Percentiles rank a stretch among this genome's conserved stretches.
phyloP scores from a whole-genome alignment of 2,888 invertebrate genomes.

The Callyntrura guangdongensis region DNA sequence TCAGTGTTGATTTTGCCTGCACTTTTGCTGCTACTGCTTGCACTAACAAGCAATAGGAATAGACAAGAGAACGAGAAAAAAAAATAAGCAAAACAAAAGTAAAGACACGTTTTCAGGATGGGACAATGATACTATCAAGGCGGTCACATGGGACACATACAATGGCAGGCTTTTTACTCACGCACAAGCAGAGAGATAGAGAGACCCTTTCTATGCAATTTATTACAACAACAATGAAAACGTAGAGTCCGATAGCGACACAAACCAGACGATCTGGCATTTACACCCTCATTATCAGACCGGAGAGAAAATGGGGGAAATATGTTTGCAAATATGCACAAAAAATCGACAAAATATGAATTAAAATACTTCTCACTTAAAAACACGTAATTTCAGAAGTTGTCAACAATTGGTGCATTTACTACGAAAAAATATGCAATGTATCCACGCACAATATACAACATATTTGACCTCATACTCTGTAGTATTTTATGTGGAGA shows the following conservation, averaged over 20 bases:
- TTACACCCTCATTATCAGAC: not conserved
- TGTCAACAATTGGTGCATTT: no score
- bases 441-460: no score
- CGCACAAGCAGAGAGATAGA: not conserved
- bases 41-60: not conserved
- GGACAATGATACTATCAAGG: constrained; percentile 9
- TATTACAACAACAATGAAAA: not conserved
- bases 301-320: no score
- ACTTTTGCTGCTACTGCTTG: not conserved
- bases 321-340: no score
- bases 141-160: not conserved
- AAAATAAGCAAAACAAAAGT: not conserved
- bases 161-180: not conserved
- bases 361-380: no score
- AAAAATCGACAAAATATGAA: no score
- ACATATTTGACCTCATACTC: no score
- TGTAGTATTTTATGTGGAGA: no score
- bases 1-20: constrained; percentile 19
- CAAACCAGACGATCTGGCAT: not conserved
- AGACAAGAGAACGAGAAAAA: not conserved
- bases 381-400: no score
- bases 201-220: no score
- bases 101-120: not conserved
- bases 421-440: no score
- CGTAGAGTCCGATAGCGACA: not conserved